Base-by-base conservation (phyloP, 2,113 vertebrate genomes). In the Budorcas taxicolor region DNA sequence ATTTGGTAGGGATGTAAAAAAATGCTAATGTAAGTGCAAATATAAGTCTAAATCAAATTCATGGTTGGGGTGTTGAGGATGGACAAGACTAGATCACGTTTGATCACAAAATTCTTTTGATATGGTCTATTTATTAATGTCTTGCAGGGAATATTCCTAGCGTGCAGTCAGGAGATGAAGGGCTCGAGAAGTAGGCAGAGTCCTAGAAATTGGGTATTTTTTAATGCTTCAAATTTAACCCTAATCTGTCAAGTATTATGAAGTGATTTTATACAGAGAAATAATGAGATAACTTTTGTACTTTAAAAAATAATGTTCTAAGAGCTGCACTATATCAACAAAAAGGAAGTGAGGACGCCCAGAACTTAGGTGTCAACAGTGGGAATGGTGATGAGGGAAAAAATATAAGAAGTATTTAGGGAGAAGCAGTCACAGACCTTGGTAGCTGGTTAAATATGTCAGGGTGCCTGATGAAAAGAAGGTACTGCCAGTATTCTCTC, bases 141-240 rank as follows among this genome's bases (percentile, higher is more conserved):
- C 52, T 85, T 47, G 2, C 60, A 71, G 50, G 62, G 40, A 91
- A 15, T 85, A 60, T 88, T 88, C 76, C 43, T 96, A 93, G 25
- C 43, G 40, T 71, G 27, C 9, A 88, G 43, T 62, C 27, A 93
- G 60, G 40, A 95, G 60, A 89, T 55, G 33, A 88, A 96, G 21
- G 58, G n/a, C 40, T 81, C 45, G 23, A 86, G 71, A 87, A 94
- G 31, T n/a, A 76, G 81, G 15, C 71, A 90, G 40, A 93, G 74
- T 90, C 47, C n/a, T 94, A 31, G 43, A 67, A 84, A 97, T 57
- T 33, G 50, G 31, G 7, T 58, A 71, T 93, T 82, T 93, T 94
- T 87, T 36, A 43, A 43, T 93, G 83, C 36, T 93, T 94, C 50
- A 92, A 92, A 90, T 90, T 92, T 96, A 97, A 94, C 58, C 27